Evolutionary conservation across 2,113 vertebrate genomes (phyloP).

Genomic region (Macroglossus sobrinus): DNA sequence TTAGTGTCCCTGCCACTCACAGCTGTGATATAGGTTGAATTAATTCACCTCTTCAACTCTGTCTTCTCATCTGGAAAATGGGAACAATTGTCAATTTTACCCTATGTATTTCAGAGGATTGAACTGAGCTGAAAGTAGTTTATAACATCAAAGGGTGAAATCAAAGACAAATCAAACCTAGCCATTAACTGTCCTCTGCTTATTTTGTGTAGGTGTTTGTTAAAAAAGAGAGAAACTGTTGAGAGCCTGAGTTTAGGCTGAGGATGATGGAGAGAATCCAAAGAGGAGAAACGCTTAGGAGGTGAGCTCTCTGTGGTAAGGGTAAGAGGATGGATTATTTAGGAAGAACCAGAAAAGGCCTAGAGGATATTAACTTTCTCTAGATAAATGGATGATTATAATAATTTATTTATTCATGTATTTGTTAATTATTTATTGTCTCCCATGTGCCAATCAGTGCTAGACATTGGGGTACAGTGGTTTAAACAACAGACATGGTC

Average conservation of each 20-base stretch:
- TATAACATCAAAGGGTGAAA: background rate
- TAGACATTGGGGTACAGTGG: background rate
- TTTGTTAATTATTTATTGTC: background rate
- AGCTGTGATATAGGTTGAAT: background rate
- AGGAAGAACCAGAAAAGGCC: background rate
- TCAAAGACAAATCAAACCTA: background rate
- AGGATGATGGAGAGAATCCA: background rate
- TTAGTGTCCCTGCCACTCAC: background rate
- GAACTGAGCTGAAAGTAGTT: background rate
- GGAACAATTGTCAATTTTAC: background rate
- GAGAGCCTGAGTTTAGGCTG: background rate
- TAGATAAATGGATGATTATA: background rate
- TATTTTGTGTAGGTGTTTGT: background rate
- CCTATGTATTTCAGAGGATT: background rate
- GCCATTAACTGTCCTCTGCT: background rate
- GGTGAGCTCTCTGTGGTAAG: background rate
- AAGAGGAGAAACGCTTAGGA: background rate
- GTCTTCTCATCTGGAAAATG: background rate
- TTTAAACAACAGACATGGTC: background rate
- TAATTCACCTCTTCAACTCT: background rate
- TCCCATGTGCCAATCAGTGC: background rate
- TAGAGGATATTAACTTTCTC: background rate
- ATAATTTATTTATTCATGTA: background rate
- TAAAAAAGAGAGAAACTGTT: background rate
- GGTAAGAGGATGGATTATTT: background rate